Conservation (phyloP, 2,888 invertebrate genomes). For the Leptinotarsa rubiginosa region DNA sequence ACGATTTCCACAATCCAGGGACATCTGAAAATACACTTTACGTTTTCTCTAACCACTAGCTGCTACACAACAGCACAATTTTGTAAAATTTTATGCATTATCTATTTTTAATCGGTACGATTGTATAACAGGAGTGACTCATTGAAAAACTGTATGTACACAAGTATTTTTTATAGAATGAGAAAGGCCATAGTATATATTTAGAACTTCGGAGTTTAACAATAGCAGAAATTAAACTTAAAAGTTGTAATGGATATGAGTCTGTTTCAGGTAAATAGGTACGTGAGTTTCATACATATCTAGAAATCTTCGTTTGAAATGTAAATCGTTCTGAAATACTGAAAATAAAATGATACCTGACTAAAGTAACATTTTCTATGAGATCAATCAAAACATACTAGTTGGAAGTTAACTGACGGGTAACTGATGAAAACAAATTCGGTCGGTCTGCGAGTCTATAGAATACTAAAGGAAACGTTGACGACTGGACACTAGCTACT, state of each 20-base stretch:
- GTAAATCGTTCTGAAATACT: too few relatives aligned
- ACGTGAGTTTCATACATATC: not conserved
- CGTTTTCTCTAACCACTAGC: slow-evolving; percentile 5
- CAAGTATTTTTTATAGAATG: slow-evolving; percentile 1
- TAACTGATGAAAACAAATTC: too few relatives aligned
- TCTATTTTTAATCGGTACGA: slow-evolving; percentile 17
- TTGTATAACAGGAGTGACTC: slow-evolving; percentile 13
- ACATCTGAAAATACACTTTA: slow-evolving; percentile 16
- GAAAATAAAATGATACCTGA: too few relatives aligned
- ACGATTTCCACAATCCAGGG: not conserved
- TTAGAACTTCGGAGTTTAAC: not conserved
- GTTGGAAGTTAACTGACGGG: too few relatives aligned
- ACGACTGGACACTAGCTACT: too few relatives aligned
- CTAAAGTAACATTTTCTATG: too few relatives aligned
- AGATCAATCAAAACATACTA: too few relatives aligned
- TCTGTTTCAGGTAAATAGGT: not conserved
- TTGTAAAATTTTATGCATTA: slow-evolving; percentile 2
- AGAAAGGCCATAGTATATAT: not conserved
- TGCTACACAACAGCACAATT: not conserved
- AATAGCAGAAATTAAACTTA: not conserved
- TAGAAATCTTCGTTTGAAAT: too few relatives aligned
- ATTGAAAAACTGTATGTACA: slow-evolving; percentile 3
- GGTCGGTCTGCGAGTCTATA: too few relatives aligned
- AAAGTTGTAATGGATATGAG: not conserved
- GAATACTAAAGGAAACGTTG: too few relatives aligned